Conservation (phyloP, 2,113 vertebrate species). For the Eira barbara region DNA sequence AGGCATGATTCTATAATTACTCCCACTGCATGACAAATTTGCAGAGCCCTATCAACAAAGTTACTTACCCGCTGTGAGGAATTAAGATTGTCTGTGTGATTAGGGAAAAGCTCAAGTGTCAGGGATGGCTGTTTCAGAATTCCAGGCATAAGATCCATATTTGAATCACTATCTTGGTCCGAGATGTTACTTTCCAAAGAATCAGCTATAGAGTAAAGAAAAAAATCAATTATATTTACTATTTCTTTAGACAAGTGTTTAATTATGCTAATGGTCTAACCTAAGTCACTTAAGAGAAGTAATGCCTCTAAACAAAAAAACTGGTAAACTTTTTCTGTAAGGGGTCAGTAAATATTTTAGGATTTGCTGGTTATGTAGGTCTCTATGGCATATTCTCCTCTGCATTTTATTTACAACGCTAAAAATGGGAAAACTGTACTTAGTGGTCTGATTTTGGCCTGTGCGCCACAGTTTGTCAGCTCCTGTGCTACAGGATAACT, state of each 20-base stretch:
- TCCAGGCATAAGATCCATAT: constrained; percentile 90
- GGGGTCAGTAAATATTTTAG: constrained; percentile 9
- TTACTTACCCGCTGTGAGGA: constrained; percentile 90
- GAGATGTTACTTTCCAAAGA: constrained; percentile 92
- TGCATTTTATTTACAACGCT: neutral
- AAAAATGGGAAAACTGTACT: constrained; percentile 15
- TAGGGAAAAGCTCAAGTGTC: constrained; percentile 95
- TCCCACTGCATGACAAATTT: neutral
- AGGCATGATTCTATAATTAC: constrained; percentile 16
- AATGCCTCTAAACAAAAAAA: neutral
- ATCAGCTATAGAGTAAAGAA: constrained; percentile 84
- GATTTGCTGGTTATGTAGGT: neutral
- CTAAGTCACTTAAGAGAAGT: neutral
- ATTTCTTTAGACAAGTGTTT: constrained; percentile 11
- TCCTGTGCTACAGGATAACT: neutral
- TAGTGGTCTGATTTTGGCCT: neutral
- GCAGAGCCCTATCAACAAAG: neutral
- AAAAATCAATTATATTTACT: constrained; percentile 27
- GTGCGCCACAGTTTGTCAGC: neutral
- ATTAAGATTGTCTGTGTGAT: constrained; percentile 92
- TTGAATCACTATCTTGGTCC: constrained; percentile 91
- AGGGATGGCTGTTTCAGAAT: constrained; percentile 90
- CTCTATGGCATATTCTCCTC: neutral
- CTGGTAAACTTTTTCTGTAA: neutral
- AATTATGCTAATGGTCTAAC: neutral